Base-by-base conservation (phyloP, 2,113 vertebrate genomes). In the Thalassarche chlororhynchos region DNA sequence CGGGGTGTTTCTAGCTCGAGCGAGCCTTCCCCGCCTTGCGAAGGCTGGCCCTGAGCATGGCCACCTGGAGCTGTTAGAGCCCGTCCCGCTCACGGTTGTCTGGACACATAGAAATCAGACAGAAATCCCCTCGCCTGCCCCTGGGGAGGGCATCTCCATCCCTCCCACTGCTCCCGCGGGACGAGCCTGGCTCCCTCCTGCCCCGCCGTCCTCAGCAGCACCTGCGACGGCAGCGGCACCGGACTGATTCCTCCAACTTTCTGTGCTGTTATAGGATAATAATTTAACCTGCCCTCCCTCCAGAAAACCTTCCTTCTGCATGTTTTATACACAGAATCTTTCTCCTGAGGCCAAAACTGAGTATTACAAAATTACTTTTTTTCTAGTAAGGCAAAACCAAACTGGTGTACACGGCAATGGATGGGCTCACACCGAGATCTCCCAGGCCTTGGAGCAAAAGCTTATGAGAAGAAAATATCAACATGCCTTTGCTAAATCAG, bases 121-220 rank as follows among this genome's bases (percentile, higher is more conserved):
- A 26, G 18, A 18, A 32, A 61, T 62, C n/a, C 8, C n/a, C 31
- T 17, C 1, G 5, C 4, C 16, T 40, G 12, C 15, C 40, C 26
- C 38, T 21, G 21, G 44, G 68, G 12, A 49, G 25, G 23, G 7
- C 31, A 38, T 14, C 26, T 29, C 57, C 38, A 9, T 42, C 26
- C 42, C 10, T 52, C 19, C 17, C 6, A 0, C n/a, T 17, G 24
- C 1, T 17, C 25, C 49, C 3, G 0, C 0, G 6, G 68, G 84
- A 17, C 1, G 21, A 52, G 44, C 29, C 42, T 3, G 0, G 49
- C 18, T 57, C 55, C 77, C 38, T 49, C 32, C 51, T 15, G 69
- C 38, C 72, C 44, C 9, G 1, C 74, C 14, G 17, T 3, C 28
- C 54, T 17, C 49, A 23, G 49, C 0, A 0, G 51, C 71, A 58